Evolutionary conservation across 2,113 vertebrate genomes (phyloP), one percentile per base, ranked within the genome.

Genomic region (Coturnix japonica): DNA sequence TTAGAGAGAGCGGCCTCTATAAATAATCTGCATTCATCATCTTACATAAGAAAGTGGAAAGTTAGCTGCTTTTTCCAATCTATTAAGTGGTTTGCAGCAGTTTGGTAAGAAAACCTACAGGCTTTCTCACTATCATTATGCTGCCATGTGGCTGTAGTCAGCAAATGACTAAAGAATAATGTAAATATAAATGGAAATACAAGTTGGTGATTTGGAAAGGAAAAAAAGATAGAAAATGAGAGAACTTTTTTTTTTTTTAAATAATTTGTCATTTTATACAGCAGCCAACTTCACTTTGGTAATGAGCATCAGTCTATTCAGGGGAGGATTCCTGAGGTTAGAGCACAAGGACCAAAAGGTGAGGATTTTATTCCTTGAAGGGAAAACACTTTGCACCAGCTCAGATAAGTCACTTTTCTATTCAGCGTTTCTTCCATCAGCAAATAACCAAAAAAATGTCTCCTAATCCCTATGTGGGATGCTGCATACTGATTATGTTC

Each of bases 1-100:
- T 75, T 86, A 93, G 86, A 93, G 61, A 77, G 47, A 94, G 70
- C 59, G 67, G 77, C 37, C 53, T 94, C 95, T 88, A 94, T 90
- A 90, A 95, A 90, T 95, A 95, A 89, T 65, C 74, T 88, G 20
- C 95, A 64, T 71, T 87, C 92, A 91, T 93, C 57, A 65, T 91
- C 90, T 94, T 96, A 94, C 46, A 78, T 94, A 96, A 96, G 80
- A 63, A 94, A 92, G 51, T 93, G 49, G 85, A 97, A 93, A 53
- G 67, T 86, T 95, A 91, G 44, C 47, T 66, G 84, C 87, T 95
- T 88, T 85, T 88, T 96, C 76, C 76, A 90, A 85, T 86, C 83
- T 95, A 92, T 69, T 72, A 73, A 80, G 91, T 79, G 82, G 91
- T 63, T 90, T 95, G 91, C 76, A 95, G 91, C 94, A 94, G 73